Evolutionary conservation across 2,888 invertebrate genomes (phyloP).

Genomic region (Anthophora plumipes): DNA sequence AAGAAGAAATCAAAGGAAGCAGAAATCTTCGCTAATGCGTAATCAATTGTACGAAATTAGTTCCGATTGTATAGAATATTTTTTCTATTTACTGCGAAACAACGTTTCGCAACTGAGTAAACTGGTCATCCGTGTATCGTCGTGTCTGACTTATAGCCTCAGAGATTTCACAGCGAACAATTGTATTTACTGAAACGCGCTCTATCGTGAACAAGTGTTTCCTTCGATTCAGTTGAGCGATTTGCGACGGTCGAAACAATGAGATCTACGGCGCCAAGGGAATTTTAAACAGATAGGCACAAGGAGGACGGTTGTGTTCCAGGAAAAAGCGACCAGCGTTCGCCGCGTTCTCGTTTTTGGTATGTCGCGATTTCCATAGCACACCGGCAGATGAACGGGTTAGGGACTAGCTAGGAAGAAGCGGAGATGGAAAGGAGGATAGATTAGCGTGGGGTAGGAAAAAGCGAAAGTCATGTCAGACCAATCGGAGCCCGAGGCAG

Average conservation of each 20-base stretch:
- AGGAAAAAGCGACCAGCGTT: slow-evolving; percentile 13
- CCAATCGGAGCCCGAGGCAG: slow-evolving; percentile 59
- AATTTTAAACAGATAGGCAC: background rate
- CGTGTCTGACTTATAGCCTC: background rate
- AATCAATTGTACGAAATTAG: no score
- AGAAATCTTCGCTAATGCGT: no score
- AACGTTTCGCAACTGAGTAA: no score
- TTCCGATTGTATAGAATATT: no score
- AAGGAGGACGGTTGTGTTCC: background rate
- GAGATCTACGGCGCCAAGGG: background rate
- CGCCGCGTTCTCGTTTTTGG: slow-evolving; percentile 44
- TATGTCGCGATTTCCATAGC: slow-evolving; percentile 35
- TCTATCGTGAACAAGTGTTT: background rate
- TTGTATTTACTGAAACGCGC: background rate
- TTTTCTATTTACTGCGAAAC: no score
- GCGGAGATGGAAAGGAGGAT: slow-evolving; percentile 50
- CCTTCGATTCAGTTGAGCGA: background rate
- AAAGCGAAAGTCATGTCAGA: slow-evolving; percentile 77
- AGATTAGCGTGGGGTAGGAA: slow-evolving; percentile 65
- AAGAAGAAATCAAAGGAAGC: no score
- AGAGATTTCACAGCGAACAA: background rate
- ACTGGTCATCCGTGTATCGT: background rate
- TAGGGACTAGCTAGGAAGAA: slow-evolving; percentile 6
- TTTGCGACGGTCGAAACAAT: slow-evolving; percentile 2
- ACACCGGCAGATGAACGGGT: slow-evolving; percentile 25